phyloP scores from a whole-genome alignment of 2,797 vertebrate genomes.

The Falco columbarius region DNA sequence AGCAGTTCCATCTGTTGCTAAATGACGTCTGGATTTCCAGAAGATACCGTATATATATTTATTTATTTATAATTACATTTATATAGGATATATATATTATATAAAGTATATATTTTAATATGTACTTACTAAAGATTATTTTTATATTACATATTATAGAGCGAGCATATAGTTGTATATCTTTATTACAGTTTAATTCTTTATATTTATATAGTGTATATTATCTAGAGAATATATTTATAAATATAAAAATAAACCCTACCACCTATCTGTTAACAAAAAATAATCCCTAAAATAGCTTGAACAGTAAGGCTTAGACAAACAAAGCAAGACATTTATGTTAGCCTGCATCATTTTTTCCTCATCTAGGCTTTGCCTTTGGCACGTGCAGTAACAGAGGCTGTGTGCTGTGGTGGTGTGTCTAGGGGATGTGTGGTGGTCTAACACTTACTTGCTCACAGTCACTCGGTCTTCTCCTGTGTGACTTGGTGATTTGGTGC shows the following conservation, averaged over 20 bases:
- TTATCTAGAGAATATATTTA: background rate
- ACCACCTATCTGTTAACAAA: background rate
- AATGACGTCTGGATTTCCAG: background rate
- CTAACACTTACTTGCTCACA: background rate
- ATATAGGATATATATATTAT: background rate
- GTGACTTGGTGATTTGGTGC: background rate
- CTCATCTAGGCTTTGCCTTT: background rate
- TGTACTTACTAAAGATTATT: background rate
- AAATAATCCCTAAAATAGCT: background rate
- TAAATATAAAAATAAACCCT: background rate
- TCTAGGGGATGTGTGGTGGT: background rate
- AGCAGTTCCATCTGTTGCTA: background rate
- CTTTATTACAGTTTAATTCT: background rate
- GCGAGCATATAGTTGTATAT: fast-evolving
- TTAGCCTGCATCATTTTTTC: background rate
- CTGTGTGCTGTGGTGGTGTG: background rate
- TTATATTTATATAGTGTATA: background rate
- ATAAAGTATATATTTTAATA: background rate
- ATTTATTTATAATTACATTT: background rate
- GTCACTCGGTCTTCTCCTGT: background rate
- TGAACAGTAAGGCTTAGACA: background rate
- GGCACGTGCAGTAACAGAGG: background rate
- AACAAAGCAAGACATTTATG: background rate
- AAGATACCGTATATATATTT: background rate
- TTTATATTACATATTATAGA: background rate